These are phyloP conservation scores for Oenanthe melanoleuca DNA, from an alignment of 2,113 vertebrate genomes.

Conservation along the genomic window DNA sequence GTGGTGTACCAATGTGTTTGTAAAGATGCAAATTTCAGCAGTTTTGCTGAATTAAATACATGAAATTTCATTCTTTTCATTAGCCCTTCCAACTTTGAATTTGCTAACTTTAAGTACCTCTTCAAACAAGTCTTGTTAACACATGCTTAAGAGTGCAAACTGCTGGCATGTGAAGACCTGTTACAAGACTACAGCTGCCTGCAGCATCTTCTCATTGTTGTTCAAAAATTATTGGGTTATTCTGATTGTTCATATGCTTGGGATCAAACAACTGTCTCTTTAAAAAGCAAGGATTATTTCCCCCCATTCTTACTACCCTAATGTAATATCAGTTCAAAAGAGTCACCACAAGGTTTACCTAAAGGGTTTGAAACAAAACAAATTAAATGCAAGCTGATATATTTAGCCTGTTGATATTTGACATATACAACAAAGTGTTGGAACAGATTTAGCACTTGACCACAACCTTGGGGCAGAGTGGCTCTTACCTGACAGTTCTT, in stretches of 20 bases:
- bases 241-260: not conserved
- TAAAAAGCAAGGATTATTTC: not conserved
- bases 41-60: not conserved
- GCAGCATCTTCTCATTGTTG: not conserved
- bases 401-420: not conserved
- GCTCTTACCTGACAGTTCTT: not conserved
- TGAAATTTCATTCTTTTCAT: not conserved
- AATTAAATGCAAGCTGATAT: not conserved
- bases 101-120: not conserved
- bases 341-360: not conserved
- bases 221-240: not conserved
- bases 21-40: not conserved
- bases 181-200: not conserved
- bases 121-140: not conserved
- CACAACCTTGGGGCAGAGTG: not conserved
- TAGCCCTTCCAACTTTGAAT: not conserved
- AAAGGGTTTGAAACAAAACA: not conserved
- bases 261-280: not conserved
- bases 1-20: not conserved
- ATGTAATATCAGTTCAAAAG: not conserved
- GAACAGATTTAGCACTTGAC: not conserved
- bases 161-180: not conserved
- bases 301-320: not conserved
- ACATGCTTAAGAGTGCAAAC: not conserved
- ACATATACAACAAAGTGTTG: not conserved